phyloP scores from a whole-genome alignment of 2,113 vertebrate genomes.

The Nothoprocta pentlandii region DNA sequence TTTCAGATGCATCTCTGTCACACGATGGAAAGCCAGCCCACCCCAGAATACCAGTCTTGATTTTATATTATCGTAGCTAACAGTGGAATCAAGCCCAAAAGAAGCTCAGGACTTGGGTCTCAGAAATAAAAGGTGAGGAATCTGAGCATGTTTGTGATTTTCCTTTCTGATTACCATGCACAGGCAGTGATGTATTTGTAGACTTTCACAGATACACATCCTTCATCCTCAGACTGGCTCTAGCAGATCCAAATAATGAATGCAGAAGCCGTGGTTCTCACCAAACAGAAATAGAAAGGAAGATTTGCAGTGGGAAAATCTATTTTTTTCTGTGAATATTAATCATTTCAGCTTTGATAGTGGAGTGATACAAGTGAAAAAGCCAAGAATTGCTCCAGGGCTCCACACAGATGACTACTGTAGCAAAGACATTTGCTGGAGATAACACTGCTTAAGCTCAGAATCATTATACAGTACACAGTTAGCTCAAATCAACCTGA shows the following conservation, averaged over 20 bases:
- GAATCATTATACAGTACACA: slow-evolving; percentile 54
- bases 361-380: slow-evolving; percentile 60
- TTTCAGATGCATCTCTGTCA: not conserved
- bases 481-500: slow-evolving; percentile 57
- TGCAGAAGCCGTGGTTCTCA: slow-evolving; percentile 53
- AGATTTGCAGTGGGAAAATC: slow-evolving; percentile 49
- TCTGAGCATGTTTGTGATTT: not conserved
- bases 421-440: slow-evolving; percentile 63
- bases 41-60: not conserved
- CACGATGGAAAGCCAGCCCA: not conserved
- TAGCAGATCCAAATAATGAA: slow-evolving; percentile 53
- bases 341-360: slow-evolving; percentile 70
- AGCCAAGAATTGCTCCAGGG: slow-evolving; percentile 65
- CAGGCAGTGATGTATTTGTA: not conserved
- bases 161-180: not conserved
- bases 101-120: not conserved
- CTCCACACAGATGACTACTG: slow-evolving; percentile 64
- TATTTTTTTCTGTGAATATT: slow-evolving; percentile 68
- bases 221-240: slow-evolving; percentile 7
- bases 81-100: not conserved
- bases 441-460: slow-evolving; percentile 64
- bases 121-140: not conserved
- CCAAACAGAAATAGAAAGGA: slow-evolving; percentile 59
- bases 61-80: not conserved
- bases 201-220: not conserved